These are phyloP conservation scores for Babyrousa celebensis DNA, from an alignment of 2,797 vertebrate genomes.

Conservation along the genomic window DNA sequence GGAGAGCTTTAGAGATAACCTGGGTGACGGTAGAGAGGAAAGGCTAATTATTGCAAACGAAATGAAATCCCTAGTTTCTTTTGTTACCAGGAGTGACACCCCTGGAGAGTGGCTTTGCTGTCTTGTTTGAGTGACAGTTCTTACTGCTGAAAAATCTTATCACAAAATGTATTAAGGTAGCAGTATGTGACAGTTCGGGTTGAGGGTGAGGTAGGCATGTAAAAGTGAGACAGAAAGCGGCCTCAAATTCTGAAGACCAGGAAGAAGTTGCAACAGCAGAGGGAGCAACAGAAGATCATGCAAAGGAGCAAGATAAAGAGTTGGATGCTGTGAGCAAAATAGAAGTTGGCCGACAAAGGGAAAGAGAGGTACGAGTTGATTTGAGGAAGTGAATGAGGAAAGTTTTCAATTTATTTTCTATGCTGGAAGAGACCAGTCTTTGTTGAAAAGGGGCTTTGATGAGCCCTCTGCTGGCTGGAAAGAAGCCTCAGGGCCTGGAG, in stretches of 20 bases:
- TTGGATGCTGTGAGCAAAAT: neutral
- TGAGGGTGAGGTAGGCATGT: neutral
- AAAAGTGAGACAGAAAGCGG: neutral
- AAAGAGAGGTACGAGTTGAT: neutral
- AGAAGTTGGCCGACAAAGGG: neutral
- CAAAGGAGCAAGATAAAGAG: neutral
- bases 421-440: neutral
- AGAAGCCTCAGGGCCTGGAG: neutral
- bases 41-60: constrained; percentile 40
- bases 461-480: neutral
- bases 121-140: neutral
- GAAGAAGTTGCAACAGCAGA: neutral
- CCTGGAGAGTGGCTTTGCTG: neutral
- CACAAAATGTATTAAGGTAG: neutral
- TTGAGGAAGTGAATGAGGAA: neutral
- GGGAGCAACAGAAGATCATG: neutral
- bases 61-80: neutral
- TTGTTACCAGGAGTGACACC: neutral
- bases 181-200: neutral
- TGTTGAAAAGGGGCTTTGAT: neutral
- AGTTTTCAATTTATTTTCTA: neutral
- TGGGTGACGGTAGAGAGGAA: neutral
- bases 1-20: neutral
- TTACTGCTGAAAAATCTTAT: constrained; percentile 21
- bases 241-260: neutral